Base-by-base conservation (phyloP, 2,888 invertebrate genomes). In the Drosophila lutescens region DNA sequence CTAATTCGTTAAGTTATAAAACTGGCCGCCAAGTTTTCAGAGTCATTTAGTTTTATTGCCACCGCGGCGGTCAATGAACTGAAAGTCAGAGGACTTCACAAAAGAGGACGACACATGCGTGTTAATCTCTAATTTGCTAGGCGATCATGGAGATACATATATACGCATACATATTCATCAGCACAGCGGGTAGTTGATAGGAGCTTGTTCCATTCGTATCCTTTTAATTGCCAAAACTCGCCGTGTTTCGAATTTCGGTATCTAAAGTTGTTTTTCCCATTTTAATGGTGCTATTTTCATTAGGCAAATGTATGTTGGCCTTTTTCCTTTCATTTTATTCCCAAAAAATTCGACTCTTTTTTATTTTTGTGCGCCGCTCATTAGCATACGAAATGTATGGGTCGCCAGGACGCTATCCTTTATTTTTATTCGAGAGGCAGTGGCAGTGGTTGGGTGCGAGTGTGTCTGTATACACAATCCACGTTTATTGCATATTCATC, bases 261-360 rank as follows among this genome's bases (percentile, higher is more conserved):
- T 88, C 88, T 88, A 89, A 88, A 88, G 88, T 89, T 88, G 90
- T 89, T 89, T 89, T 87, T 79, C 76, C 77, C 84, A 84, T 85
- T 85, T 85, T 88, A 90, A 88, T 90, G 82, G 80, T 79, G 86
- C 82, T 86, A 86, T 89, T 88, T 89, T 87, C 82, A 88, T 90
- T 90, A 90, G 80, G 90, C 77, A 88, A 88, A 88, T 90, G 90
- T 88, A 82, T 86, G 83, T 81, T 78, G 72, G 79, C 62, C 67
- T 77, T 47, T 65, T 41, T 44, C 49, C 40, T n/a, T 46, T 67
- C 62, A 66, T 75, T 75, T 71, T 44, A 57, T 55, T 50, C 71
- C 60, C 51, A 77, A 79, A 75, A 79, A 79, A 83, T 88, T 76
- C 76, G 88, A 85, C 77, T 79, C 76, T 75, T 83, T 71, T 65